Base-by-base conservation (phyloP, 2,113 vertebrate species). In the Mastomys natalensis region DNA sequence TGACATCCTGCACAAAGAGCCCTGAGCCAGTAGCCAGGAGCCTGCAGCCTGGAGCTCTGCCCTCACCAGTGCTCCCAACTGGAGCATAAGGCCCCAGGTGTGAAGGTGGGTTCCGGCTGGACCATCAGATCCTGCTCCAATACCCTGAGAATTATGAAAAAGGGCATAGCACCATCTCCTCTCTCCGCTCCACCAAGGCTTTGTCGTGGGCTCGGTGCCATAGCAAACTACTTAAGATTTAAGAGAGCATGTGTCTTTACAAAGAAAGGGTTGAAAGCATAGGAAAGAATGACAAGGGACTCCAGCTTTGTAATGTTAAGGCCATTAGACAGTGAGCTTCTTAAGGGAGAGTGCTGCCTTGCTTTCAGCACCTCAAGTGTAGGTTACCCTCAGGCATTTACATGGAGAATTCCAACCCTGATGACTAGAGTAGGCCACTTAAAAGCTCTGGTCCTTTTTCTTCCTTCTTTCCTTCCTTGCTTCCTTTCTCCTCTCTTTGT, bases 311-410 rank as follows among this genome's bases (percentile, higher is more conserved):
- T 82, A 53, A 93, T 43, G 6, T 21, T 3, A 4, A 8, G 22
- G n/a, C 48, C 15, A n/a, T 48, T 16, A 60, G 55, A 31, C 43
- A 29, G 29, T 15, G 40, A 58, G 26, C 78, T 53, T 68, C 62
- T 93, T 74, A 29, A 89, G 84, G 43, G 6, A 19, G 43, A 43
- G 34, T 1, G 19, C 31, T 78, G 8, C 22, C 12, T 6, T 64
- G 21, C 26, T 11, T 31, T 70, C 6, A 45, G 89, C 21, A 29
- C 26, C 1, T 43, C 40, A 11, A 24, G 53, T 45, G 40, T 5
- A 84, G 31, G 19, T 5, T 0, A n/a, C 0, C 0, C 22, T 72
- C n/a, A 26, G 13, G 15, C 6, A 17, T 16, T 0, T 84, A 21
- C 29, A 12, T 1, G 31, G 40, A 48, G 26, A 64, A 31, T 55